Evolutionary conservation across 35 echinoderm and acorn worm genomes (phyloP).

Genomic region (Antedon bifida): DNA sequence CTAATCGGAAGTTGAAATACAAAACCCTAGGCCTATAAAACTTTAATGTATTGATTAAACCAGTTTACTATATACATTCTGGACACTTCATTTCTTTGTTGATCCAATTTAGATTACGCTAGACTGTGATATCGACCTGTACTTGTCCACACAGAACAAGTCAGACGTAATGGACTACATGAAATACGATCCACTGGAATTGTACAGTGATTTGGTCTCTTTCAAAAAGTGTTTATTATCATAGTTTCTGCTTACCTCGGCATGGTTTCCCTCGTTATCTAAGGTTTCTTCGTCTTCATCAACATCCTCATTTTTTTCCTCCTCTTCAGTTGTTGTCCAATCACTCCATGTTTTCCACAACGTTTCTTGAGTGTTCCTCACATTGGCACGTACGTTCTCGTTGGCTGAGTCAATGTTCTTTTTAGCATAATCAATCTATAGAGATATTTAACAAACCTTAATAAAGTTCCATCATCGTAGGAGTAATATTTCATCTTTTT

Average conservation of each 20-base stretch:
- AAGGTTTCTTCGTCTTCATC: constrained; percentile 43
- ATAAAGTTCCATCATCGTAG: no score
- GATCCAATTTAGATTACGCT: no score
- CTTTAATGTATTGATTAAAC: no score
- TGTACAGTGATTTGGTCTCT: no score
- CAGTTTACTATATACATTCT: no score
- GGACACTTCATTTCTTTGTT: no score
- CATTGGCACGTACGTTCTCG: constrained; percentile 36
- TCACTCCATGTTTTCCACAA: constrained; percentile 90
- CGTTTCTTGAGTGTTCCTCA: constrained; percentile 48
- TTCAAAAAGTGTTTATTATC: no score
- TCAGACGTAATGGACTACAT: no score
- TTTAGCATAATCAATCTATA: constrained; percentile 87
- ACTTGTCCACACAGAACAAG: no score
- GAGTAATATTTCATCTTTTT: no score
- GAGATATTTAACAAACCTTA: background rate
- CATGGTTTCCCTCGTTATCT: constrained; percentile 5
- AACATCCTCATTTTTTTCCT: constrained; percentile 7
- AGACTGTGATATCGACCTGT: no score
- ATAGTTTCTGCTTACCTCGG: background rate
- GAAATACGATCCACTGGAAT: no score
- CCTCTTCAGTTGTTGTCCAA: constrained; percentile 60
- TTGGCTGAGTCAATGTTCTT: constrained; percentile 72
- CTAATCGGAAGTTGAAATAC: background rate
- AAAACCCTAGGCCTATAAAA: background rate